Percentiles rank a stretch among this genome's conserved stretches.
These are phyloP conservation scores for Drosophila acutilabella DNA, from an alignment of 2,888 invertebrate species.

Conservation along the genomic window DNA sequence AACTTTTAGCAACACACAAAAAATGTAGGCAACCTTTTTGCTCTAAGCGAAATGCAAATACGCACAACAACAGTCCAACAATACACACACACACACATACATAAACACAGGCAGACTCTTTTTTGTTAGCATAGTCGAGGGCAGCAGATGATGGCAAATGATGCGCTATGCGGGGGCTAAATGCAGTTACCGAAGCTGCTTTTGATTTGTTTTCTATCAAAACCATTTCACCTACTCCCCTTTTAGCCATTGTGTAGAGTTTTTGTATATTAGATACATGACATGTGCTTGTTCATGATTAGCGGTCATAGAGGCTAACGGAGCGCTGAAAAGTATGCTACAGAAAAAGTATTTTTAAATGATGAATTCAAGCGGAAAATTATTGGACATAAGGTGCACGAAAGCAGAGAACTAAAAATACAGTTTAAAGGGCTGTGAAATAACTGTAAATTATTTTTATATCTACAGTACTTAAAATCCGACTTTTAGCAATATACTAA, in stretches of 20 bases:
- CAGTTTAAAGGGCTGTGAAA: not conserved
- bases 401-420: not conserved
- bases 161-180: slow-evolving; percentile 11
- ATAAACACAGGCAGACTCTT: not conserved
- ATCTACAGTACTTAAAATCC: no score
- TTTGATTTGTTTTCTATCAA: slow-evolving; percentile 22
- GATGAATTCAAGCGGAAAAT: slow-evolving; percentile 21
- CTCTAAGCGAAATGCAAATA: slow-evolving; percentile 52
- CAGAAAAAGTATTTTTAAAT: slow-evolving; percentile 17
- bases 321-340: slow-evolving; percentile 21
- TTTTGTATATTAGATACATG: not conserved
- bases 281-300: slow-evolving; percentile 9
- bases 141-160: slow-evolving; percentile 29
- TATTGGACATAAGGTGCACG: slow-evolving; percentile 1
- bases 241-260: slow-evolving; percentile 14
- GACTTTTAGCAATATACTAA: no score
- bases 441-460: not conserved
- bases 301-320: slow-evolving; percentile 6
- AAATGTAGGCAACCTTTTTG: slow-evolving; percentile 16
- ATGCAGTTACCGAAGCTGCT: slow-evolving; percentile 33
- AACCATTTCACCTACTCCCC: not conserved
- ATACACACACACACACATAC: not conserved
- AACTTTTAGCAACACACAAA: slow-evolving; percentile 5
- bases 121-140: not conserved
- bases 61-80: slow-evolving; percentile 25